These are phyloP conservation scores for Drosophila santomea DNA, from an alignment of 1,140 invertebrate genomes.

Conservation along the genomic window DNA sequence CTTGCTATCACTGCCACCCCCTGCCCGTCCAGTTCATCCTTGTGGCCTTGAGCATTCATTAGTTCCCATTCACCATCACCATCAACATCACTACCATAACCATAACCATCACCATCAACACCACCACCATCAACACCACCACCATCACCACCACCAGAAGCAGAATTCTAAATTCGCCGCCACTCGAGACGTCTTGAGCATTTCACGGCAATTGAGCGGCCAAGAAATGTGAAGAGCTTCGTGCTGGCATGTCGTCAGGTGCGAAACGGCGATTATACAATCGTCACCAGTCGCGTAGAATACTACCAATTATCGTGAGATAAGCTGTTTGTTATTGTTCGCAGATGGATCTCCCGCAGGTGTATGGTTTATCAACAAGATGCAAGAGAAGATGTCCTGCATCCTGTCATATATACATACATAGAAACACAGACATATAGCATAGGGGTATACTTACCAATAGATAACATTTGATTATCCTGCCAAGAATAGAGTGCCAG, in stretches of 20 bases:
- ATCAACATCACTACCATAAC: no score
- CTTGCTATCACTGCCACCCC: constrained; percentile 6
- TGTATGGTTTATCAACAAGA: not conserved
- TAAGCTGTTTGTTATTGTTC: not conserved
- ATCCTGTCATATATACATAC: no score
- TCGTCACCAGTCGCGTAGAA: not conserved
- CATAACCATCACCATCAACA: constrained; percentile 5
- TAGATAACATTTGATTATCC: no score
- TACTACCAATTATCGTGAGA: not conserved
- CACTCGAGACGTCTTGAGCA: constrained; percentile 63
- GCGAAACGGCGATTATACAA: constrained; percentile 16
- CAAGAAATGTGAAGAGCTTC: constrained; percentile 36
- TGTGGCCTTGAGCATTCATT: constrained; percentile 73
- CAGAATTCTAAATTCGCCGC: constrained; percentile 22
- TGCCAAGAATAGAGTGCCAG: no score
- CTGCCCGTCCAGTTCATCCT: constrained; percentile 48
- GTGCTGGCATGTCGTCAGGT: constrained; percentile 30
- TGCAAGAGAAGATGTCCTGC: no score
- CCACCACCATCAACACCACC: no score
- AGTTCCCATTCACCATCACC: constrained; percentile 43
- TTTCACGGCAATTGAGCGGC: constrained; percentile 44
- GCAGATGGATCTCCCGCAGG: not conserved
- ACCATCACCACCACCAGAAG: not conserved
- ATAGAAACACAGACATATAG: no score
- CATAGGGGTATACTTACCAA: no score